Conservation (phyloP, 2,888 invertebrate genomes). For the Megamerina dolium region DNA sequence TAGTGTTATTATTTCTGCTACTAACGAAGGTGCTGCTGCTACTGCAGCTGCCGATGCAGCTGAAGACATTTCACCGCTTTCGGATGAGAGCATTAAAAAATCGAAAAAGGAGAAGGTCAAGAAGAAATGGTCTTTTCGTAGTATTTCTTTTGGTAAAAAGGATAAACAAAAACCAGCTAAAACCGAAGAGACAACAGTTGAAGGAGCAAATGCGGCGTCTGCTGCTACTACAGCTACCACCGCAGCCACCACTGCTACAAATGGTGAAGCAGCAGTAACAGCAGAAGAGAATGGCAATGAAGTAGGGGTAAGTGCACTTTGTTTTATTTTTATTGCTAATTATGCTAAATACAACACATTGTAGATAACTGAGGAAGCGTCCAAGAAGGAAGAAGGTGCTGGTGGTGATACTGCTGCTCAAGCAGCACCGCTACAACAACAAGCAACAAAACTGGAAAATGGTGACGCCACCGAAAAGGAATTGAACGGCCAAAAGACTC, state of each 20-base stretch:
- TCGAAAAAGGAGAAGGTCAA: slow-evolving; percentile 68
- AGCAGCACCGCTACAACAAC: too few relatives aligned
- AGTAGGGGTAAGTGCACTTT: not conserved
- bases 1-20: slow-evolving; percentile 16
- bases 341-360: too few relatives aligned
- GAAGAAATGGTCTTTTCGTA: slow-evolving; percentile 87
- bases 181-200: slow-evolving; percentile 51
- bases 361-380: slow-evolving; percentile 18
- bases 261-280: slow-evolving; percentile 57
- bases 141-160: slow-evolving; percentile 80
- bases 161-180: slow-evolving; percentile 80
- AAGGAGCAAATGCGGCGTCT: slow-evolving; percentile 25
- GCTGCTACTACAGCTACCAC: slow-evolving; percentile 23
- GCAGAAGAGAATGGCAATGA: slow-evolving; percentile 58
- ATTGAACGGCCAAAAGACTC: slow-evolving; percentile 30
- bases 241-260: slow-evolving; percentile 29
- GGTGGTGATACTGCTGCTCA: slow-evolving; percentile 10
- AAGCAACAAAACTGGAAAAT: slow-evolving; percentile 29
- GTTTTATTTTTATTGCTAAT: not conserved
- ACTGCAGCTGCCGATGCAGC: slow-evolving; percentile 16
- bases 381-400: slow-evolving; percentile 17
- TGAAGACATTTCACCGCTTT: slow-evolving; percentile 39
- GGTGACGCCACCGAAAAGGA: slow-evolving; percentile 33
- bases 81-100: slow-evolving; percentile 53
- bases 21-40: slow-evolving; percentile 30